Base-by-base conservation (phyloP, 2,797 vertebrate genomes). In the Brachyrhaphis roseni region DNA sequence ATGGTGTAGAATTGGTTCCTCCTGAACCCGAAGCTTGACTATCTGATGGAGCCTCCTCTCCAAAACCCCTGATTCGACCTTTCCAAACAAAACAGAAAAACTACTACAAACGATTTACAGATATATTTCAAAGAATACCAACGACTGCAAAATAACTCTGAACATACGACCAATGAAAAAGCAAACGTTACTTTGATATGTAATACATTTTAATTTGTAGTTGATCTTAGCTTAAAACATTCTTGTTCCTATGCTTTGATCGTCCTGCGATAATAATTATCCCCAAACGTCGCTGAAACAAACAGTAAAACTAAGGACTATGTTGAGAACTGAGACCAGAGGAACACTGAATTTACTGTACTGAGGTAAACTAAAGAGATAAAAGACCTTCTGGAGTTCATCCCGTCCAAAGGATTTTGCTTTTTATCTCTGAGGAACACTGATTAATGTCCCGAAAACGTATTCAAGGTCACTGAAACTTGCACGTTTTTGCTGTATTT, bases 401-500 rank as follows among this genome's bases (percentile, higher is more conserved):
- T 73, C 74, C 53, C 53, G 79, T 87, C 90, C 80, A 86, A 84
- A 84, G 72, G 20, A 74, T 78, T 79, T 79, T 85, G 77, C 5
- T 89, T 90, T 91, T 87, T 81, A 78, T 90, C 84, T 83, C 64
- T 4, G 34, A 83, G 84, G 77, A 82, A 82, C 85, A 80, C 85
- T 84, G 89, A 89, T 85, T 81, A 87, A 86, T 78, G 78, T 81
- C 82, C 55, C 64, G 68, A 43, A 84, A 93, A 89, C 75, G 86
- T 87, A 83, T 87, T 85, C 87, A 90, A 92, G 89, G 89, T 93
- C 90, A 91, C 81, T 51, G 59, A 80, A 86, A 90, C 83, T 88
- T 87, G 72, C 71, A 75, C 81, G 82, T 70, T 78, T 78, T 77
- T 72, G 75, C 78, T 75, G n/a, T 81, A 86, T 80, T 76, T 75